A percentile compares a stretch with the other conserved stretches of the same genome.
phyloP scores from a whole-genome alignment of 2,113 vertebrate species.

The Motacilla tschutschensis region DNA sequence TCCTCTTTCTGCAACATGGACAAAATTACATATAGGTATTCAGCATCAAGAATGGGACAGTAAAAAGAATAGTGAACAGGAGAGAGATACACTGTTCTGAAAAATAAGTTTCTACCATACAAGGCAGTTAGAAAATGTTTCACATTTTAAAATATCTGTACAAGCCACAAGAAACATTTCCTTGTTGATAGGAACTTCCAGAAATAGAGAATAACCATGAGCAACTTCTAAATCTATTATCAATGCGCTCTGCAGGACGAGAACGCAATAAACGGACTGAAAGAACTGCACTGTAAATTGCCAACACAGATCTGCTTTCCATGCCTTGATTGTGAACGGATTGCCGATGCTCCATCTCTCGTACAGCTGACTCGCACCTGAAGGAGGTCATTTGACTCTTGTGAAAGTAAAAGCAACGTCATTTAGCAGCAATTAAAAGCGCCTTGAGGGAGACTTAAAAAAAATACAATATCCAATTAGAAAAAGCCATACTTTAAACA shows the following conservation, averaged over 20 bases:
- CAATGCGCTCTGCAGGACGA: conserved; percentile 55
- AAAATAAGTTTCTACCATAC: conserved; percentile 75
- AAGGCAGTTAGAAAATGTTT: conserved; percentile 79
- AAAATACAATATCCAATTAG: conserved; percentile 87
- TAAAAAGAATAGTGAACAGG: conserved; percentile 67
- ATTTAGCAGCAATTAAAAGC: conserved; percentile 92
- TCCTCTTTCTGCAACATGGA: conserved; percentile 76
- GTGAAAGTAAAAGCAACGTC: conserved; percentile 87
- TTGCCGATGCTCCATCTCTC: conserved; percentile 66
- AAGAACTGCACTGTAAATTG: conserved; percentile 63
- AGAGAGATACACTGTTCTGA: conserved; percentile 72
- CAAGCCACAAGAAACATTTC: conserved; percentile 77
- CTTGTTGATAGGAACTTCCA: conserved; percentile 72
- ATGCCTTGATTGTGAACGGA: conserved; percentile 74
- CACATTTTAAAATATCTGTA: conserved; percentile 81
- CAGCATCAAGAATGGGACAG: conserved; percentile 72
- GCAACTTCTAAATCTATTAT: conserved; percentile 70
- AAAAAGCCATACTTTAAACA: conserved; percentile 86
- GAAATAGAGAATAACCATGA: conserved; percentile 71
- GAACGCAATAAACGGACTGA: conserved; percentile 65
- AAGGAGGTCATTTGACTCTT: conserved; percentile 87
- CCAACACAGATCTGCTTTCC: conserved; percentile 66
- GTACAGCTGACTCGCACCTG: conserved; percentile 88
- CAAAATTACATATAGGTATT: conserved; percentile 77
- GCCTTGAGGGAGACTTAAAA: conserved; percentile 86